Conservation (phyloP, 2,888 invertebrate genomes). For the Diloba caeruleocephala region DNA sequence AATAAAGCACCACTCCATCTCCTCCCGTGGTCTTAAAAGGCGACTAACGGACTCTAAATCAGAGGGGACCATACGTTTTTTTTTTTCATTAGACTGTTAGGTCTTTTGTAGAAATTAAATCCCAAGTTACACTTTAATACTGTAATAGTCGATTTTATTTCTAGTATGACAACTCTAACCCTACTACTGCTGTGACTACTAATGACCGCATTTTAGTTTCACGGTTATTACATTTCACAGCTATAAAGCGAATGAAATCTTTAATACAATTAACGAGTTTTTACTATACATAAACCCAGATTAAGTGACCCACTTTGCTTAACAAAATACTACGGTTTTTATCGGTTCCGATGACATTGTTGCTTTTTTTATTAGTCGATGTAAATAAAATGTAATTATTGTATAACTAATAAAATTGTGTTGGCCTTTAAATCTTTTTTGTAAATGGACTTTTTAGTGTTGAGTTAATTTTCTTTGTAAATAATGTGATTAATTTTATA, state of each 20-base stretch:
- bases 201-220: too few relatives aligned
- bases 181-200: too few relatives aligned
- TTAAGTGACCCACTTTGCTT: conserved; percentile 43
- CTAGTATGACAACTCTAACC: too few relatives aligned
- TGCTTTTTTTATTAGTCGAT: conserved; percentile 32
- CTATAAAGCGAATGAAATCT: conserved; percentile 14
- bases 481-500: too few relatives aligned
- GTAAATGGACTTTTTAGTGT: conserved; percentile 13
- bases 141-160: not conserved
- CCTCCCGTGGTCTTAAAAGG: too few relatives aligned
- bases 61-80: too few relatives aligned
- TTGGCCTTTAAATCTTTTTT: conserved; percentile 17
- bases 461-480: not conserved
- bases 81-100: too few relatives aligned
- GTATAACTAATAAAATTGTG: conserved; percentile 18
- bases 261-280: conserved; percentile 40
- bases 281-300: conserved; percentile 46
- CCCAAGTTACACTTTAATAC: too few relatives aligned
- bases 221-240: conserved; percentile 6
- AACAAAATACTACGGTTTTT: conserved; percentile 34
- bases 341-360: conserved; percentile 43
- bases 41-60: too few relatives aligned
- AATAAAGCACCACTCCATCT: too few relatives aligned
- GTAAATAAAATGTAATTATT: conserved; percentile 24
- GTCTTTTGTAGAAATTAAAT: too few relatives aligned